Evolutionary conservation across 2,888 invertebrate species (phyloP).

Genomic region (Torymus aiolomorphi): DNA sequence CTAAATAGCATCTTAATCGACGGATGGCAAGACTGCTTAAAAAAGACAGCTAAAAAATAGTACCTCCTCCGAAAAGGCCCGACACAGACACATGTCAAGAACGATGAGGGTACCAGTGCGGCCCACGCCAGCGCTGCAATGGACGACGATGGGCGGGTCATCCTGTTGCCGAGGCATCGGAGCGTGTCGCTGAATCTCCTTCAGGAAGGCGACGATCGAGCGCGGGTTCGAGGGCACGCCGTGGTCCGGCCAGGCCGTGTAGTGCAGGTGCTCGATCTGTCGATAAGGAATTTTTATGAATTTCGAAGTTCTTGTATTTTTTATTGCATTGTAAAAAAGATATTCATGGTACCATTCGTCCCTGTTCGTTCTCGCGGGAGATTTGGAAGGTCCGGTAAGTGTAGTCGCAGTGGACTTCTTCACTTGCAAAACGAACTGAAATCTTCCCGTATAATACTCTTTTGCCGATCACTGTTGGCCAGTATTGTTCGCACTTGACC

Average conservation of each 20-base stretch:
- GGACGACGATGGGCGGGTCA: conserved; percentile 76
- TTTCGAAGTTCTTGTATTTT: background rate
- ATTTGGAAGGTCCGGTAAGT: conserved; percentile 71
- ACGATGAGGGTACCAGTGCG: conserved; percentile 80
- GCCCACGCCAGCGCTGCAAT: conserved; percentile 81
- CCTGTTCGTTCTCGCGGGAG: conserved; percentile 59
- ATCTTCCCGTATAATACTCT: conserved; percentile 71
- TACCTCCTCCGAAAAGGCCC: conserved; percentile 74
- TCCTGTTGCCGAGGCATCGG: conserved; percentile 69
- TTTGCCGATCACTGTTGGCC: conserved; percentile 75
- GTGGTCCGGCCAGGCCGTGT: conserved; percentile 78
- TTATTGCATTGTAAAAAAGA: background rate
- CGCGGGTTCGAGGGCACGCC: conserved; percentile 75
- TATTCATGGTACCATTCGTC: conserved; percentile 31
- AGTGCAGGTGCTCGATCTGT: conserved; percentile 77
- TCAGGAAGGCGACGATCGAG: conserved; percentile 72
- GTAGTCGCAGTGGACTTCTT: conserved; percentile 72
- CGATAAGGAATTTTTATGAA: background rate
- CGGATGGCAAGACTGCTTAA: too few species aligned
- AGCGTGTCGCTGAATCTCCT: conserved; percentile 64
- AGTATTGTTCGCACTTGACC: conserved; percentile 77
- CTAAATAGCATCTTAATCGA: too few species aligned
- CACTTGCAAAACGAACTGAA: conserved; percentile 67
- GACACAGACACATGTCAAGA: conserved; percentile 78
- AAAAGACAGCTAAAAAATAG: background rate